Conservation (phyloP, 2,888 invertebrate genomes). For the Cetonia aurata region DNA sequence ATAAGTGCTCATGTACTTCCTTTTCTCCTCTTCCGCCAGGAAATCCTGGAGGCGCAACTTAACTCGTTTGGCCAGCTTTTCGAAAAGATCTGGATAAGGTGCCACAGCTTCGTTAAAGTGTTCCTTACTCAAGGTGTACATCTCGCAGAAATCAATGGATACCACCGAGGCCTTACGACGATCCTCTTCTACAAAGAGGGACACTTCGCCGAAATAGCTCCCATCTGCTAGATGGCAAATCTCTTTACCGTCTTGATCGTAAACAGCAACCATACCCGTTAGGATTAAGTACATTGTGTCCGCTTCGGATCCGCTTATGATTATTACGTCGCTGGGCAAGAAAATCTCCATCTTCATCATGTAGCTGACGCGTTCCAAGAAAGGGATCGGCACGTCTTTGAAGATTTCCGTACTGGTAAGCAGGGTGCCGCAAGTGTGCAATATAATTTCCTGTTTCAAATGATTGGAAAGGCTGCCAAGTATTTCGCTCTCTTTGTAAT, state of each 20-base stretch:
- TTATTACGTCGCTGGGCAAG: constrained; percentile 62
- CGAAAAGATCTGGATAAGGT: constrained; percentile 62
- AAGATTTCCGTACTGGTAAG: constrained; percentile 63
- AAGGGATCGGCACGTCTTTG: constrained; percentile 58
- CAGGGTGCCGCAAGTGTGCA: constrained; percentile 60
- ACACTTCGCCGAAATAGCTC: constrained; percentile 67
- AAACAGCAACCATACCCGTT: constrained; percentile 66
- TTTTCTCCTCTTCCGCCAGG: constrained; percentile 9
- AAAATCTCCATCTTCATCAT: constrained; percentile 62
- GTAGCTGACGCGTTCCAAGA: constrained; percentile 58
- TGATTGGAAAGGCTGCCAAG: constrained; percentile 66
- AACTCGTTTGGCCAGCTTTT: constrained; percentile 59
- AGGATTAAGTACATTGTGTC: constrained; percentile 64
- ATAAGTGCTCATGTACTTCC: background rate
- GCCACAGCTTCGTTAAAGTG: constrained; percentile 63
- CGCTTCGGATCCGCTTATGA: constrained; percentile 61
- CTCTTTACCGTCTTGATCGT: constrained; percentile 63
- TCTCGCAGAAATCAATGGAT: constrained; percentile 66
- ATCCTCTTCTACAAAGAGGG: constrained; percentile 64
- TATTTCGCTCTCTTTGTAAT: constrained; percentile 63
- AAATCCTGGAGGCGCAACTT: constrained; percentile 25
- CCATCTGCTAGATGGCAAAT: constrained; percentile 68
- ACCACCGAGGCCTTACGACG: constrained; percentile 63
- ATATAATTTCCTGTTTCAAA: constrained; percentile 60
- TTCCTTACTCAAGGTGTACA: constrained; percentile 61